Conservation (phyloP, 1,140 invertebrate genomes). For the Musca vetustissima region DNA sequence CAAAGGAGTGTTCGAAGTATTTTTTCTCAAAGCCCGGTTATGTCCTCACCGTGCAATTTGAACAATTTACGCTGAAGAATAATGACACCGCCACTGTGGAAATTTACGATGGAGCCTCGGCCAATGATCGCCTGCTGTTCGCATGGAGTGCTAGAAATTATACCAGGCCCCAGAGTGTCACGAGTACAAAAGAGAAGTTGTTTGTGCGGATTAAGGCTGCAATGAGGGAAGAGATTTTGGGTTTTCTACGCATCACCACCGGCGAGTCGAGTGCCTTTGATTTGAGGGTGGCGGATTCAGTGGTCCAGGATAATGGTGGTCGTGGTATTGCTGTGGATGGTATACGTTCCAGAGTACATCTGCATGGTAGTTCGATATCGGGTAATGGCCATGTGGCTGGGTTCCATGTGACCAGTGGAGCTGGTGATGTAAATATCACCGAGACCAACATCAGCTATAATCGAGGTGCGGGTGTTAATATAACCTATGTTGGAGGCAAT, state of each 20-base stretch:
- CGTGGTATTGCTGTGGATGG: slow-evolving; percentile 87
- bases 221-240: slow-evolving; percentile 67
- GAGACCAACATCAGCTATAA: slow-evolving; percentile 87
- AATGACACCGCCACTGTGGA: slow-evolving; percentile 74
- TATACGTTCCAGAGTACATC: slow-evolving; percentile 76
- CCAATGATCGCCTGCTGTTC: slow-evolving; percentile 69
- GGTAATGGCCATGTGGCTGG: slow-evolving; percentile 87
- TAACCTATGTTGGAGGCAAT: slow-evolving; percentile 88
- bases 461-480: slow-evolving; percentile 86
- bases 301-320: slow-evolving; percentile 87
- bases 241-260: slow-evolving; percentile 75
- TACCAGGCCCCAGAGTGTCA: slow-evolving; percentile 82
- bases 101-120: slow-evolving; percentile 76
- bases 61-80: slow-evolving; percentile 72
- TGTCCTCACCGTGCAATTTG: slow-evolving; percentile 80
- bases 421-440: slow-evolving; percentile 91
- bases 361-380: slow-evolving; percentile 79
- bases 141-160: slow-evolving; percentile 72
- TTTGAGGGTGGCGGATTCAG: slow-evolving; percentile 81
- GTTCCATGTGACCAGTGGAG: slow-evolving; percentile 80
- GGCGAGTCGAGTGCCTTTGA: slow-evolving; percentile 82
- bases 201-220: slow-evolving; percentile 75
- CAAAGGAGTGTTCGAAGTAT: slow-evolving; percentile 72
- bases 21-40: slow-evolving; percentile 77
- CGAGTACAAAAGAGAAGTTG: slow-evolving; percentile 74